Base-by-base conservation (phyloP, 23 tunicate genomes). In the Phallusia fumigata region DNA sequence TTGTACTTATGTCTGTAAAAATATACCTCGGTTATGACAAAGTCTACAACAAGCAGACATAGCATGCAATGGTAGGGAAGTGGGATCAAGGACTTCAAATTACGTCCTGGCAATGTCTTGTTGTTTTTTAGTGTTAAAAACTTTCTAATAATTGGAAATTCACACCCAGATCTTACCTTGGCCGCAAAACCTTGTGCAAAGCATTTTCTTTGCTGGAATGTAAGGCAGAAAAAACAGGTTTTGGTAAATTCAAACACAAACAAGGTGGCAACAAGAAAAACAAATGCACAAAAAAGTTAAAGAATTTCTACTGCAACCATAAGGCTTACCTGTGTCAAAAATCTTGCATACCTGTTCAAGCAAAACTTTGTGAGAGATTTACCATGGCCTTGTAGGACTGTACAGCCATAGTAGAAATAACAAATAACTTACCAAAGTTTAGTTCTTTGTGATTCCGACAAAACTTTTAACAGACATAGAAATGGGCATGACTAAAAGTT, bases 201-300 rank as follows among this genome's bases (percentile, higher is more conserved):
- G 13, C 69, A 58, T 58, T 58, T 58, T 58, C 69, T 58, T 58
- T 58, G 69, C 69, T 58, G 69, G 69, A 58, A 58, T 58, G 69
- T 21, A 58, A 58, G 69, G 69, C 69, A 58, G 28, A 58, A 58
- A 58, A 58, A 24, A 58, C n/a, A 21, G 8, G 5, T 58, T 58
- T 58, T 58, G 28, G 47, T 40, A 22, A 58, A 58, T 58, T 58
- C 15, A 58, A 58, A 58, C 8, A 58, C 69, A 58, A 58, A 13
- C 69, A 58, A 21, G 69, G 69, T 58, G 69, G 69, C 69, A 58
- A 58, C 69, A 58, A 22, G 1, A 10, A 3, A 58, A 21, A 58
- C 69, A 58, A n/a, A 58, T 58, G 28, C 69, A 58, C 69, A 58
- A 22, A 58, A 58, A 6, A 58, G 28, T 21, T 24, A 58, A 58